Base-by-base conservation (phyloP, 2,113 vertebrate genomes). In the Hyperoodon ampullatus region DNA sequence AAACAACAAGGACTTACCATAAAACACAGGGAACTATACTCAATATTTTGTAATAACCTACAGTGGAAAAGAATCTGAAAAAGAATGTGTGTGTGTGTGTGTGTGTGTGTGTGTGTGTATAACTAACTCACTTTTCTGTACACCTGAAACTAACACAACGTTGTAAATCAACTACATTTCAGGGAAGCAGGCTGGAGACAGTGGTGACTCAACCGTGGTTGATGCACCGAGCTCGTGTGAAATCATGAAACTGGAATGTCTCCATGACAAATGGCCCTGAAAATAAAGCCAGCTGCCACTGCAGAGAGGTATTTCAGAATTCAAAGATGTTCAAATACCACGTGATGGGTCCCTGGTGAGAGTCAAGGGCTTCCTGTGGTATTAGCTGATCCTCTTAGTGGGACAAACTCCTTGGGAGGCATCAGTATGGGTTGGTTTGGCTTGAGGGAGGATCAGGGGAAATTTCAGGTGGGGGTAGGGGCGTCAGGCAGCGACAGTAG, bases 401-500 rank as follows among this genome's bases (percentile, higher is more conserved):
- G n/a, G 26, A 33, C 5, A 28, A 65, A 6, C 58, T 33, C 61
- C 87, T 88, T 0, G n/a, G 81, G 89, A 60, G 19, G 33, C 28
- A n/a, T 70, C 44, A 1, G 7, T 14, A 9, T 16, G 0, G 6
- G 33, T 74, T 11, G 1, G 66, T 18, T 12, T 24, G 65, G 84
- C 55, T 53, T 26, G 35, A 21, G 33, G 63, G 55, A 47, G 77
- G 60, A 39, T 4, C 8, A 0, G 7, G 63, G 19, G 9, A 4
- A 0, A 14, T 42, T 33, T 21, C 74, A 77, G 18, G 13, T 26
- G 7, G 28, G 61, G 24, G 82, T 24, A 2, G 21, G 33, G 10
- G 9, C 1, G 4, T 24, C 39, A 8, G 12, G n/a, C 2, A 3
- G 30, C 2, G 30, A 10, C 1, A 0, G 5, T 8, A n/a, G 50